Evolutionary conservation across 2,888 invertebrate species (phyloP), one percentile per base, ranked within the genome.

Genomic region (Cataglyphis rosenhaueri): DNA sequence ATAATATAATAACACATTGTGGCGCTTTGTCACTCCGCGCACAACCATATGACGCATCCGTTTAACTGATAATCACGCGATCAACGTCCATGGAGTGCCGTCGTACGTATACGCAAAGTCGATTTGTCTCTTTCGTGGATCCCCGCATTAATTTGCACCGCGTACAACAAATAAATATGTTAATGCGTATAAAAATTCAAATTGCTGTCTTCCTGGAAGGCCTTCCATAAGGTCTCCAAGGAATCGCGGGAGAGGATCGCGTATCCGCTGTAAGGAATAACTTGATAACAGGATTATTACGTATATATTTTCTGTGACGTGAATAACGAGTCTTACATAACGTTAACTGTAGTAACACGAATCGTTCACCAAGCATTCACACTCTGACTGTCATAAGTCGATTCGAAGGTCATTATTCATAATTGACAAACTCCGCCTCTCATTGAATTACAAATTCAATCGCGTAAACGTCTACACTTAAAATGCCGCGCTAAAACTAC

Each of bases 381-480:
- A 44, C 71, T 70, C 10, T 15, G 25, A 44, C 41, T 38, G 21
- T 35, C 21, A 25, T 10, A 35, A 68, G 12, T 29, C 44, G 48
- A 21, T n/a, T 4, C 57, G 32, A 57, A 79, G 73, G 25, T 32
- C 41, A 21, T 71, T 78, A 41, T 32, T 59, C 32, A 48, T 71
- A 55, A 76, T 52, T 57, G 55, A 38, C 41, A 70, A 70, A 71
- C 44, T 79, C 9, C 29, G 41, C 35, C 8, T 55, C 73, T 79
- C 35, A 52, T 78, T 57, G 59, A 71, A 59, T 79, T 79, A 59
- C 35, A 79, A 71, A 79, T 61, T 61, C 44, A 32, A 12, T 15
- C 35, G 71, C 55, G 52, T 25, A 32, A 18, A 55, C 38, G 29
- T 29, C 3, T 44, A 15, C 1, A 59, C 18, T 4, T 78, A 44